Base-by-base conservation (phyloP, 2,888 invertebrate genomes). In the Dromius quadrimaculatus region DNA sequence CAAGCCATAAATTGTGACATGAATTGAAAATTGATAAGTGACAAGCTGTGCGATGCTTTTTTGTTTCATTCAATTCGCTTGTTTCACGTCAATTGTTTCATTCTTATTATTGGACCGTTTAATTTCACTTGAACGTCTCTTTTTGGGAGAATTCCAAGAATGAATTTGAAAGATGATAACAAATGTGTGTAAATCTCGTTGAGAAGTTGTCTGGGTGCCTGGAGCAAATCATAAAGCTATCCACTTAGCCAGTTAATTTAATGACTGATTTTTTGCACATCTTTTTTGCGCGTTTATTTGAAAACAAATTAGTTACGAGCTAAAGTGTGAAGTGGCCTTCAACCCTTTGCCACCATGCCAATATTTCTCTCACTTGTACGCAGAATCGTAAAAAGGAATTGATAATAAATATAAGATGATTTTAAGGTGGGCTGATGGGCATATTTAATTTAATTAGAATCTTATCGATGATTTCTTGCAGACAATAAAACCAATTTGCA, bases 221-320 rank as follows among this genome's bases (percentile, higher is more conserved):
- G 59, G 22, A 61, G 61, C 71, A 63, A 72, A 71, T 73, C 71
- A 72, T 73, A 72, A 73, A 71, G 65, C 72, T 69, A 71, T 71
- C 64, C 73, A 72, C 72, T 72, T 72, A 71, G 71, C 66, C 68
- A 73, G 72, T 69, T 71, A 73, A 72, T 73, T 72, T 73, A 73
- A 73, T 73, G 71, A 72, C 71, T 71, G 71, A 73, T 72, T 72
- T 72, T 71, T 68, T 71, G 62, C 63, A 50, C 66, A 59, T 65
- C 62, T n/a, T 32, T 61, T 69, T 69, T 68, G 69, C 23, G 57
- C 28, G 19, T 69, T 69, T 69, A 69, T 69, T 69, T 69, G 69
- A 69, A 69, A 69, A 69, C 69, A 69, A 69, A 69, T 69, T 69
- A 69, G 59, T 47, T 69, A 43, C 61, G 69, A 61, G 59, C 59